phyloP scores from a whole-genome alignment of 2,113 vertebrate species.

The Pygathrix nemaeus region DNA sequence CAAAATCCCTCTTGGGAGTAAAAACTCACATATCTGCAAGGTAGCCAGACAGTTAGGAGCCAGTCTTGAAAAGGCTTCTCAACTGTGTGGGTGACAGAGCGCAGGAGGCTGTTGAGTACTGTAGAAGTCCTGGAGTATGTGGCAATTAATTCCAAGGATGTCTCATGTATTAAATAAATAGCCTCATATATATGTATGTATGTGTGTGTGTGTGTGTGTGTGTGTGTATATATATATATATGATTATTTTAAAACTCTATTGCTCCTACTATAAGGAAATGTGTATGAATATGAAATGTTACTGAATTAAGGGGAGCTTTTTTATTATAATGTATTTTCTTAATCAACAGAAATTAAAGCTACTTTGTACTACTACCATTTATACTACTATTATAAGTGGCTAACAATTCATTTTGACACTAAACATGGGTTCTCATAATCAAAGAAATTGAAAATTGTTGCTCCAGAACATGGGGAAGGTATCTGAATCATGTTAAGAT shows the following conservation, averaged over 20 bases:
- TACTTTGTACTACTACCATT: no score
- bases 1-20: background rate
- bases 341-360: background rate
- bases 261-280: background rate
- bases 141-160: background rate
- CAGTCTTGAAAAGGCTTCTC: background rate
- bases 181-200: background rate
- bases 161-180: background rate
- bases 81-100: background rate
- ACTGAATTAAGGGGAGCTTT: background rate
- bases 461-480: background rate
- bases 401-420: background rate
- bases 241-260: background rate
- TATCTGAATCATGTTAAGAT: background rate
- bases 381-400: background rate
- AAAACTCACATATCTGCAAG: background rate
- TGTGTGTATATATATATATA: fast-evolving
- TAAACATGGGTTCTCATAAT: background rate
- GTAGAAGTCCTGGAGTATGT: background rate
- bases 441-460: background rate
- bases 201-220: no score
- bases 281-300: background rate
- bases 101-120: background rate
- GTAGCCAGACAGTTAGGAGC: no score
- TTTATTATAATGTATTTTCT: background rate